A percentile compares a stretch with the other conserved stretches of the same genome.
phyloP scores from a whole-genome alignment of 2,113 vertebrate genomes.

The Cercocebus atys region DNA sequence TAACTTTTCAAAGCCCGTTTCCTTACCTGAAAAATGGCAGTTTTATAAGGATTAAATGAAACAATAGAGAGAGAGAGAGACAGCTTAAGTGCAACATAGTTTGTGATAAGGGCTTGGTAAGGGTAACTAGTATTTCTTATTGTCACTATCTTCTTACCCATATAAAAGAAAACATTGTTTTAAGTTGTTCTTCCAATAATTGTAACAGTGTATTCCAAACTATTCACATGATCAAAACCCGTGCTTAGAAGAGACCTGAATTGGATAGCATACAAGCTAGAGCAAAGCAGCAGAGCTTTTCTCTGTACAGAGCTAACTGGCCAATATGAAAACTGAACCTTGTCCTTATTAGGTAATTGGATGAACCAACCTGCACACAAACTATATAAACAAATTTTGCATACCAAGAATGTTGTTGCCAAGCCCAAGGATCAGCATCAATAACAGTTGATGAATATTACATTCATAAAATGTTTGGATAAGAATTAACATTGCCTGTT shows the following conservation, averaged over 20 bases:
- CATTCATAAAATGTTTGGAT: conserved; percentile 11
- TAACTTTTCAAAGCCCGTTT: conserved; percentile 28
- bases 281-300: background rate
- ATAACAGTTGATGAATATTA: background rate
- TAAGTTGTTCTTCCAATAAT: conserved; percentile 4
- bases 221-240: background rate
- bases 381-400: conserved; percentile 25
- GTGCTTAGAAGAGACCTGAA: background rate
- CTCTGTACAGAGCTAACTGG: background rate
- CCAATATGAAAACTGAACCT: conserved; percentile 22
- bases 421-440: background rate
- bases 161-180: conserved; percentile 6
- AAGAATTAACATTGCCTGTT: conserved; percentile 8
- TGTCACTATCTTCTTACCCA: background rate
- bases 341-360: background rate
- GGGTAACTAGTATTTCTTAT: background rate
- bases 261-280: background rate
- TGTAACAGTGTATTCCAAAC: background rate
- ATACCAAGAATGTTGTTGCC: background rate
- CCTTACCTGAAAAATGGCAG: conserved; percentile 14
- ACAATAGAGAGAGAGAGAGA: background rate
- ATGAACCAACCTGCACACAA: conserved; percentile 29
- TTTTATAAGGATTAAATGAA: conserved; percentile 7
- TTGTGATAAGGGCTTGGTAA: background rate
- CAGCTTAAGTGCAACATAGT: background rate